These are phyloP conservation scores for rabbit (Oryctolagus cuniculus) DNA, from an alignment of 2,113 vertebrate species.

Conservation along the genomic window mOryCun1.1 NC_091447.1:26827001-26827500, in stretches of 20 bases:
- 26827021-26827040: background rate
- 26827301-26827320: background rate
- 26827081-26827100: conserved; percentile 75
- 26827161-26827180: conserved; percentile 82
- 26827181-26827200: conserved; percentile 69
- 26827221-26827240: conserved; percentile 94
- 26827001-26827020: background rate
- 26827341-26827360: background rate
- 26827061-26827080: background rate
- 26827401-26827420: background rate
- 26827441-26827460: conserved; percentile 68
- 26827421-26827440: background rate
- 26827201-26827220: conserved; percentile 93
- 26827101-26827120: conserved; percentile 94
- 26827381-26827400: background rate
- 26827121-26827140: conserved; percentile 92
- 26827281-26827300: conserved; percentile 88
- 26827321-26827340: background rate
- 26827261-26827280: conserved; percentile 93
- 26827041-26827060: background rate
- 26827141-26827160: conserved; percentile 90
- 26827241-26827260: conserved; percentile 97
- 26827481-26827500: background rate
- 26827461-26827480: conserved; percentile 52
- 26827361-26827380: background rate